These are phyloP conservation scores for Listrodromus nycthemerus DNA, from an alignment of 2,888 invertebrate species.

Conservation along the genomic window DNA sequence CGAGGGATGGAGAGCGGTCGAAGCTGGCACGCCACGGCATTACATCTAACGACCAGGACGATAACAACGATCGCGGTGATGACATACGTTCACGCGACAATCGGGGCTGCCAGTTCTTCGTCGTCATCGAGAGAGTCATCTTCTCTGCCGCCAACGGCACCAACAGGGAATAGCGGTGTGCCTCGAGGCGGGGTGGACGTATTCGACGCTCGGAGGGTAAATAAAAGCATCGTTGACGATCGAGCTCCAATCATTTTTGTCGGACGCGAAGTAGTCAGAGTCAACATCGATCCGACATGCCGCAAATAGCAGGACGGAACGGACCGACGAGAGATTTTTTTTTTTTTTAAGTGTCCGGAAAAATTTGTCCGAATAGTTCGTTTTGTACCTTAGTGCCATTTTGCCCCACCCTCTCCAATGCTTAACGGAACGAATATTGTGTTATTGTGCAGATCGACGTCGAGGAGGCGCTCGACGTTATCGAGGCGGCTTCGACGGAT, in stretches of 20 bases:
- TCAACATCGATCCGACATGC: background rate
- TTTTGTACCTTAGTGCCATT: background rate
- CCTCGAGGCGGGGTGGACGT: conserved; percentile 59
- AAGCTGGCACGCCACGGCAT: conserved; percentile 68
- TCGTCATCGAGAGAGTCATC: conserved; percentile 58
- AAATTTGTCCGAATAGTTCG: too few relatives aligned
- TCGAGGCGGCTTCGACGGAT: conserved; percentile 86
- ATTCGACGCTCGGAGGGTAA: conserved; percentile 73
- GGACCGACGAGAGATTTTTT: background rate
- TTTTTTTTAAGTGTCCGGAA: too few relatives aligned
- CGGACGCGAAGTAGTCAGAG: background rate
- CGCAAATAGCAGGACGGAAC: background rate
- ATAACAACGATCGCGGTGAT: conserved; percentile 76
- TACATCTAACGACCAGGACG: conserved; percentile 75
- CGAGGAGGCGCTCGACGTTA: conserved; percentile 89
- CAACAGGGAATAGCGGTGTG: conserved; percentile 50
- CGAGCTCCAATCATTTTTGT: background rate
- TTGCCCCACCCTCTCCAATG: background rate
- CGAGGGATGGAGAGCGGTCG: conserved; percentile 69
- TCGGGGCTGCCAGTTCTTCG: conserved; percentile 69
- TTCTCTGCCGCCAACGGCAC: conserved; percentile 53
- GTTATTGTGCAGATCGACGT: conserved; percentile 85
- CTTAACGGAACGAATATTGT: background rate
- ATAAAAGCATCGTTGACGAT: background rate
- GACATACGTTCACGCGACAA: conserved; percentile 74